A percentile compares a stretch with the other conserved stretches of the same genome.
Evolutionary conservation across 2,888 invertebrate species (phyloP).

Genomic region (Aporophyla lueneburgensis): DNA sequence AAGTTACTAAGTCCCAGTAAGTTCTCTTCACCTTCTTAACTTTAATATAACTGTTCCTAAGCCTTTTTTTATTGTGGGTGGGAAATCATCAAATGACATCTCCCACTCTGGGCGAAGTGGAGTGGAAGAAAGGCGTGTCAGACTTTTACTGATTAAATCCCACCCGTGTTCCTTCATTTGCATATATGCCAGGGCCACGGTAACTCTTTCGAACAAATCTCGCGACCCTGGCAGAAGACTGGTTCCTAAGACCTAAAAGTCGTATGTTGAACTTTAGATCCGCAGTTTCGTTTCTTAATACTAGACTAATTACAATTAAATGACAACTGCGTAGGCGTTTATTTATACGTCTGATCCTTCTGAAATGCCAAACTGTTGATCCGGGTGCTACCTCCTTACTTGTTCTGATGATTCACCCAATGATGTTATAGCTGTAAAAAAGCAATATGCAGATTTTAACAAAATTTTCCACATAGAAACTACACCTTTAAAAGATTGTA

Average conservation of each 20-base stretch:
- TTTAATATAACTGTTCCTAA: background rate
- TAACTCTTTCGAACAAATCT: too few species aligned
- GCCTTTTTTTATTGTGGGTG: too few species aligned
- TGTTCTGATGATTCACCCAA: conserved; percentile 30
- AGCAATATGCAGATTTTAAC: background rate
- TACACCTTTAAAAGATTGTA: background rate
- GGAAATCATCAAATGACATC: too few species aligned
- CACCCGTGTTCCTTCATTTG: too few species aligned
- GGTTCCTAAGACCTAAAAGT: background rate
- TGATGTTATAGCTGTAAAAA: conserved; percentile 1
- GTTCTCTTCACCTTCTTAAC: background rate
- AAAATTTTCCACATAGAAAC: background rate
- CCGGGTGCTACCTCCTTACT: conserved; percentile 29
- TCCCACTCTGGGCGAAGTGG: too few species aligned
- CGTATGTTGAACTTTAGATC: background rate
- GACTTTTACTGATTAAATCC: too few species aligned
- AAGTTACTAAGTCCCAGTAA: too few species aligned
- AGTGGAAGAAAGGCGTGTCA: too few species aligned
- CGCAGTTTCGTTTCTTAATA: background rate
- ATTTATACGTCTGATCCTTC: conserved; percentile 18
- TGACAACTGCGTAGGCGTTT: conserved; percentile 32
- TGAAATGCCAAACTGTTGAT: conserved; percentile 47
- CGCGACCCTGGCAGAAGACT: too few species aligned
- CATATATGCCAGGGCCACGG: too few species aligned
- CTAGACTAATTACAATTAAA: background rate